These are phyloP conservation scores for Anguilla pacifica DNA, from an alignment of 2,797 vertebrate genomes.

Conservation along the genomic window DNA sequence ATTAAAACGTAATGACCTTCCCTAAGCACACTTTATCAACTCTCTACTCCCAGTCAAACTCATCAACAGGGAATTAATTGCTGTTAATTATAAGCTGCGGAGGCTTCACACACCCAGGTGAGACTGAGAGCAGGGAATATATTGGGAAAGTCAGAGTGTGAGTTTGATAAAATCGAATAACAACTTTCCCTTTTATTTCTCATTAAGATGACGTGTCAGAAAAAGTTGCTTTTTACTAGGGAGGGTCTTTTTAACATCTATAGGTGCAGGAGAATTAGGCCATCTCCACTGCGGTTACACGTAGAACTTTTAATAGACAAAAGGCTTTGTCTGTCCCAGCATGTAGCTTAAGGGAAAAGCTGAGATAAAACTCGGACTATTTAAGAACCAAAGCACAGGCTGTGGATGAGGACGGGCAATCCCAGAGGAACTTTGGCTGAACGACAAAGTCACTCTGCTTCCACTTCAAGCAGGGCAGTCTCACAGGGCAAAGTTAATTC, in stretches of 20 bases:
- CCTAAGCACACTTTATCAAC: slow-evolving; percentile 15
- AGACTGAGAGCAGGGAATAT: background rate
- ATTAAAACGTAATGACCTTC: slow-evolving; percentile 19
- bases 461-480: background rate
- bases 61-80: slow-evolving; percentile 15
- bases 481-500: background rate
- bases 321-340: background rate
- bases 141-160: background rate
- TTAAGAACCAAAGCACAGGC: background rate
- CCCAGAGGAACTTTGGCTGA: background rate
- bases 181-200: slow-evolving; percentile 3
- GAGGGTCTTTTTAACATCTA: background rate
- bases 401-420: background rate
- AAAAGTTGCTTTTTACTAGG: background rate
- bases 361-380: background rate
- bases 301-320: background rate
- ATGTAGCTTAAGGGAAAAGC: background rate
- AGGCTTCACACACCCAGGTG: slow-evolving; percentile 1
- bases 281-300: background rate
- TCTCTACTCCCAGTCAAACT: slow-evolving; percentile 4
- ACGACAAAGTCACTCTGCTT: background rate
- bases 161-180: slow-evolving; percentile 16
- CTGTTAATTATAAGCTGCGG: slow-evolving; percentile 20
- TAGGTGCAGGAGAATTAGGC: background rate
- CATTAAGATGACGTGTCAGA: background rate